Evolutionary conservation across 2,797 vertebrate species (phyloP), one percentile per base, ranked within the genome.

Genomic region (Orestias chungarensis): DNA sequence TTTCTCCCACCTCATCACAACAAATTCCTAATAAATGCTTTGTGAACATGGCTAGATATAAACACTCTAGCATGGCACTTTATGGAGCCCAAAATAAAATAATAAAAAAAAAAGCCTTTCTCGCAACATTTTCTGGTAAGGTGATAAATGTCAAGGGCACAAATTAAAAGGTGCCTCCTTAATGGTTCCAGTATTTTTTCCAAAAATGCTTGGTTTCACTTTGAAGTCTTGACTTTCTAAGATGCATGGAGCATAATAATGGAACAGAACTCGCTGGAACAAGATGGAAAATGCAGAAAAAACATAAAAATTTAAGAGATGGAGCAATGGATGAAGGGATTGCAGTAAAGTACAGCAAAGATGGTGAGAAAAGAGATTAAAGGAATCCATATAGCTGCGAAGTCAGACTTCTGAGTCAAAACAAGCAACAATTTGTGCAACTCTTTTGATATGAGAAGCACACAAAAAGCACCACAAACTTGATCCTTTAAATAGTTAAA

Each of bases 371-470:
- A n/a, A 54, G 71, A 66, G 55, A 33, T 47, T 33, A 33, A 31
- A 66, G 9, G 64, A 66, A 66, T 6, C 27, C 27, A 33, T 46
- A 66, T 33, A 18, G 27, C 20, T 49, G 40, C 69, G 47, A 29
- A 50, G 10, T 11, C 47, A 64, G 29, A 46, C 23, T 11, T 29
- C 20, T 33, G 52, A 59, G 52, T 17, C 67, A 77, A 70, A 81
- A 68, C 33, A 46, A 83, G 59, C 46, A 25, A 75, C 64, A 84
- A 68, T 76, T 80, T 76, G 76, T 61, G 76, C 76, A 74, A 75
- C 77, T 76, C 59, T 82, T 92, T 89, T 91, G 80, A 87, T 90
- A 85, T 89, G 86, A 86, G 73, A 79, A 57, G 27, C 64, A 76
- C 44, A 78, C 70, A 79, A 68, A 80, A 83, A 83, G 67, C 61